Percentiles rank a stretch among this genome's conserved stretches.
Conservation (phyloP, 2,888 invertebrate species). For the Acleris sparsana region DNA sequence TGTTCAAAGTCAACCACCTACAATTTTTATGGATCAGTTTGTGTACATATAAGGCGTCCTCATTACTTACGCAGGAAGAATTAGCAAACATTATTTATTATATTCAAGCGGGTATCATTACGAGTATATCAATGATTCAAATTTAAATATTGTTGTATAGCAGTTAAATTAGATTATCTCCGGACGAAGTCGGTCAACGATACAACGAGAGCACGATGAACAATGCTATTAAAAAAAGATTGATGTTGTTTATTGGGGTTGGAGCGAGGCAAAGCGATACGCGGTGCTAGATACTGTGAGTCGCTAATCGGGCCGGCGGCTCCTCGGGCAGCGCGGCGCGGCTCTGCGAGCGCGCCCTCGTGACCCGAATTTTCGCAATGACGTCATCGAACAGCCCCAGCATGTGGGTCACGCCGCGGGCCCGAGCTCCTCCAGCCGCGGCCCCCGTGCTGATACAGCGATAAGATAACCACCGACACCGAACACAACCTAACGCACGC, state of each 20-base stretch:
- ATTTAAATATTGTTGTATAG: not conserved
- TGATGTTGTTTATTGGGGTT: conserved; percentile 12
- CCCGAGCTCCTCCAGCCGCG: conserved; percentile 9
- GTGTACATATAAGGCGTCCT: not conserved
- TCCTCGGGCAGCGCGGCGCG: conserved; percentile 50
- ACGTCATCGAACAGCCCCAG: conserved; percentile 72
- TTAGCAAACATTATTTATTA: too few relatives aligned
- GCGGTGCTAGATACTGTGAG: conserved; percentile 28
- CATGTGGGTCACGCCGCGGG: conserved; percentile 62
- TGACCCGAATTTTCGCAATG: conserved; percentile 77
- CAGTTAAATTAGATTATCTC: conserved; percentile 13
- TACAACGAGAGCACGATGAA: conserved; percentile 14
- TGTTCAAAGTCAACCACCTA: not conserved
- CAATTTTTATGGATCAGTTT: not conserved
- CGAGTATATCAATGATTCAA: not conserved
- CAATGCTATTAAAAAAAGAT: conserved; percentile 14
- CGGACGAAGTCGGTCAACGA: conserved; percentile 7
- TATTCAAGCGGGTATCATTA: not conserved
- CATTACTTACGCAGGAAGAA: not conserved
- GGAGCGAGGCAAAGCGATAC: conserved; percentile 13
- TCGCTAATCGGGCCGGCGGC: conserved; percentile 46
- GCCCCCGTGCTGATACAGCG: conserved; percentile 44
- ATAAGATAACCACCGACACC: conserved; percentile 38
- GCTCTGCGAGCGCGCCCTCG: conserved; percentile 57
- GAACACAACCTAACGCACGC: conserved; percentile 15